Base-by-base conservation (phyloP, 2,113 vertebrate genomes). In the Melierax canorus region DNA sequence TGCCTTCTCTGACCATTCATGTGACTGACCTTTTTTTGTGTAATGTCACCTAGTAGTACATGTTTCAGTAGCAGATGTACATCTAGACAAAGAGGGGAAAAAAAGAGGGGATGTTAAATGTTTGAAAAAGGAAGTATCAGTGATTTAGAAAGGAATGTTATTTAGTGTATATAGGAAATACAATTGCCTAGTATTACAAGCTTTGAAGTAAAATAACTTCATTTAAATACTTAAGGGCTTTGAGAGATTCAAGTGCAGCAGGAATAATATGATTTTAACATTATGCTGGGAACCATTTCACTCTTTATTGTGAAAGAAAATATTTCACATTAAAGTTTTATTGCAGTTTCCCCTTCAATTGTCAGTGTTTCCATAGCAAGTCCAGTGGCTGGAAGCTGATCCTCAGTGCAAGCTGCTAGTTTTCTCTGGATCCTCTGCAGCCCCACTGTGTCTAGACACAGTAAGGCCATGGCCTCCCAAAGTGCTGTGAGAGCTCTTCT, bases 171-270 rank as follows among this genome's bases (percentile, higher is more conserved):
- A 56, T 63, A 93, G 74, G 81, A 90, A 76, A 72, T 66, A 43
- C 75, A 96, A 96, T 94, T 96, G 92, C 77, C 81, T 90, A 39
- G 56, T 86, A 53, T 90, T 96, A 72, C 50, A 79, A 76, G 92
- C 92, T 96, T 96, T 97, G 90, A 93, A 96, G 77, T 94, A 79
- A 93, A 95, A 94, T 93, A 91, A 92, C 89, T 96, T 96, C 81
- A 92, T 97, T 96, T 96, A 83, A 96, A 90, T 96, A 93, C 81
- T 86, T 95, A 80, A 58, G 92, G 86, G 74, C 75, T 93, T 95
- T 90, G 85, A 88, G 81, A 90, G 62, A 68, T 94, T 90, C 53
- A 45, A 91, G 62, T 96, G 73, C 84, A 68, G 76, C 87, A 90
- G 90, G 66, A 92, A 82, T 94, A 96, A 94, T 82, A 75, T 6